These are phyloP conservation scores for Channallabes apus DNA, from an alignment of 2,797 vertebrate species.

Conservation along the genomic window DNA sequence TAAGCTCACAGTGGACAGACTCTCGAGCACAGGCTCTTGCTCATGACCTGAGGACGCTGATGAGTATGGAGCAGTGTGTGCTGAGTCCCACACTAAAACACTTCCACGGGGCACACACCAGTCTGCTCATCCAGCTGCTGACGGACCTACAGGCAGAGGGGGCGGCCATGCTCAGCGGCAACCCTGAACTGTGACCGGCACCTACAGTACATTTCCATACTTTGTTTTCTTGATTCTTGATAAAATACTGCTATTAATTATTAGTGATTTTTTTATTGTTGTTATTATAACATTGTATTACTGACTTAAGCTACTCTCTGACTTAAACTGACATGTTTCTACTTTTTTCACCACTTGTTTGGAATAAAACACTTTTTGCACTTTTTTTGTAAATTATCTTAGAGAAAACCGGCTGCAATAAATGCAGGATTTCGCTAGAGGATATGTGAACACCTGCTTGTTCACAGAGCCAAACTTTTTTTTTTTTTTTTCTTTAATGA, in stretches of 20 bases:
- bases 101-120: conserved; percentile 74
- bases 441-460: neutral
- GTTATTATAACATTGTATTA: neutral
- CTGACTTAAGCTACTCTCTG: neutral
- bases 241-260: neutral
- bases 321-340: neutral
- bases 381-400: neutral
- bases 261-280: neutral
- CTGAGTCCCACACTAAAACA: conserved; percentile 68
- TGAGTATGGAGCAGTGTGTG: conserved; percentile 75
- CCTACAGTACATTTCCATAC: neutral
- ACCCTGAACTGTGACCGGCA: neutral
- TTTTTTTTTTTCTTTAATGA: neutral
- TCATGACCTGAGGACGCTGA: conserved; percentile 77
- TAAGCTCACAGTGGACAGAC: conserved; percentile 70
- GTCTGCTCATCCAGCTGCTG: conserved; percentile 77
- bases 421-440: neutral
- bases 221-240: neutral
- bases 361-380: neutral
- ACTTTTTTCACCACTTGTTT: neutral
- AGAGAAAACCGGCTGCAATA: neutral
- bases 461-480: neutral
- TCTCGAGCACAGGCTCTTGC: conserved; percentile 75
- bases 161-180: conserved; percentile 30
- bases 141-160: conserved; percentile 68